A percentile compares a stretch with the other conserved stretches of the same genome.
Conservation (phyloP, 2,888 invertebrate species). For the Dione juno region DNA sequence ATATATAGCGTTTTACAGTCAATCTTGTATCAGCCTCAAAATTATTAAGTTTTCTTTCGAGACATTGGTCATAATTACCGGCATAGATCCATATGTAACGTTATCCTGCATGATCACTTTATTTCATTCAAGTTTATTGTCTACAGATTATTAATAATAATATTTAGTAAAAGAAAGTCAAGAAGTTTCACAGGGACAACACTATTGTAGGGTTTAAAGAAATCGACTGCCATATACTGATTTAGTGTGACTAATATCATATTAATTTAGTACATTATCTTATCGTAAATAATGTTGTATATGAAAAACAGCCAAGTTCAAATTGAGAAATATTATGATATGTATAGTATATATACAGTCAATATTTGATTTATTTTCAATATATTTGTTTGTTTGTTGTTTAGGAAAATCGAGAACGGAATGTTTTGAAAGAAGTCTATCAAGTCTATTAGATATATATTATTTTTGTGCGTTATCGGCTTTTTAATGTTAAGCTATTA, state of each 20-base stretch:
- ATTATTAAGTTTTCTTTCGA: too few species aligned
- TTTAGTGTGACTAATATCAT: constrained; percentile 22
- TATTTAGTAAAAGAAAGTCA: background rate
- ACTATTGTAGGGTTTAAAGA: constrained; percentile 1
- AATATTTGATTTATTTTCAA: too few species aligned
- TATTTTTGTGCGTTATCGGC: too few species aligned
- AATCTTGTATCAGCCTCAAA: too few species aligned
- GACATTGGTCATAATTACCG: constrained; percentile 17
- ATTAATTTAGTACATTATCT: constrained; percentile 26
- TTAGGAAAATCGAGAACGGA: too few species aligned
- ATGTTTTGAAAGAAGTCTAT: too few species aligned
- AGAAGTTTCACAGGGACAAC: background rate
- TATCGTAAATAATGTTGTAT: constrained; percentile 7
- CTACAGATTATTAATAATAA: too few species aligned
- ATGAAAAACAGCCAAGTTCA: background rate
- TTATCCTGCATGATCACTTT: constrained; percentile 23
- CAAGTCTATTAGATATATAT: too few species aligned
- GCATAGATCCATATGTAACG: constrained; percentile 29
- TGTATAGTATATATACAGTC: background rate
- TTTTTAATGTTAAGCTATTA: too few species aligned
- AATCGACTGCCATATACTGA: constrained; percentile 27
- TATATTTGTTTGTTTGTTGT: too few species aligned
- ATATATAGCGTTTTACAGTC: too few species aligned
- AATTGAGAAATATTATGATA: background rate
- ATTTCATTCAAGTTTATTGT: background rate